A percentile compares a stretch with the other conserved stretches of the same genome.
phyloP scores from a whole-genome alignment of 2,113 vertebrate species.

The Athene cunicularia region DNA sequence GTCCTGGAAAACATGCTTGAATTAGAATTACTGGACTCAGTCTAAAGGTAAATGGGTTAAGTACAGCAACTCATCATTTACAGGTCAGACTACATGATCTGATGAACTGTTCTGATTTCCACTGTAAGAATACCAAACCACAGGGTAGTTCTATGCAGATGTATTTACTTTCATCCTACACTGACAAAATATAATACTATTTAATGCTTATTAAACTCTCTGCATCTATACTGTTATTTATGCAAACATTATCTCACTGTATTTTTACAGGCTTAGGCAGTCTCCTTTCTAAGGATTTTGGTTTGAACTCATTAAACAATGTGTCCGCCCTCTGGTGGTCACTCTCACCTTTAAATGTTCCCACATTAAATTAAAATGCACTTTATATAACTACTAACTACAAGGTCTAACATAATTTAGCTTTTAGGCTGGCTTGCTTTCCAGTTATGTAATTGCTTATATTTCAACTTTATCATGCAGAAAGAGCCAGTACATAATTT shows the following conservation, averaged over 20 bases:
- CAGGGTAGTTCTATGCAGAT: background rate
- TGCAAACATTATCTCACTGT: background rate
- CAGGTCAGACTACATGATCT: background rate
- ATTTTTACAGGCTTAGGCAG: background rate
- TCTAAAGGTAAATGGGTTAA: background rate
- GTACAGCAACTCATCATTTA: background rate
- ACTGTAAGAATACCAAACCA: background rate
- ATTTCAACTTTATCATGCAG: background rate
- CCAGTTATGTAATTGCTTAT: background rate
- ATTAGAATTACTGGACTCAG: background rate
- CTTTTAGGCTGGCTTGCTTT: background rate
- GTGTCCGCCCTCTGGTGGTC: slow-evolving; percentile 57
- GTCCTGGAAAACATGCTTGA: background rate
- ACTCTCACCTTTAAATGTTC: background rate
- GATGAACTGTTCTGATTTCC: background rate
- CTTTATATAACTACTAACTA: background rate
- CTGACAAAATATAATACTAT: background rate
- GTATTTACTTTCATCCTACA: background rate
- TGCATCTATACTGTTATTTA: background rate
- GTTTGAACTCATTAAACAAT: background rate
- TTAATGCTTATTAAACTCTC: background rate
- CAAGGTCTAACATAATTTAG: background rate
- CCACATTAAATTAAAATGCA: background rate
- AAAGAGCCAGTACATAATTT: background rate
- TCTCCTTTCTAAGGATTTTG: background rate